A percentile compares a stretch with the other conserved stretches of the same genome.
phyloP scores from a whole-genome alignment of 2,797 vertebrate species.

The Mus caroli region DNA sequence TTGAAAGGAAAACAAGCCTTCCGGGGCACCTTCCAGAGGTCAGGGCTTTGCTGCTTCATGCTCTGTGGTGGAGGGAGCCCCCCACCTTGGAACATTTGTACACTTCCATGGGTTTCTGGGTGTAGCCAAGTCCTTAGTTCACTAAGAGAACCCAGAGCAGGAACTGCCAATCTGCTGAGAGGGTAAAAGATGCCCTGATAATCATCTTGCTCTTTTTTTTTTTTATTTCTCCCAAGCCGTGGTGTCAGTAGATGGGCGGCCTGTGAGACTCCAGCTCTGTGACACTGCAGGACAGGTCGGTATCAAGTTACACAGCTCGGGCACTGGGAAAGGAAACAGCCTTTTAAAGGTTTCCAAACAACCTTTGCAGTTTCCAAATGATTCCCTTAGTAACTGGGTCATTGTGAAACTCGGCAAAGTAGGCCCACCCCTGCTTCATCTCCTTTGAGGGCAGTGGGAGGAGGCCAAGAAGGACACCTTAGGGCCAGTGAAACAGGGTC shows the following conservation, averaged over 20 bases:
- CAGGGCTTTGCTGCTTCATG: not conserved
- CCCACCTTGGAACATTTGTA: slow-evolving; percentile 13
- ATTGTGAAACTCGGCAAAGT: not conserved
- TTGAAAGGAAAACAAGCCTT: not conserved
- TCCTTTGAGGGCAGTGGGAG: not conserved
- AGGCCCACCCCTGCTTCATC: not conserved
- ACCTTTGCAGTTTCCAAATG: slow-evolving; percentile 21
- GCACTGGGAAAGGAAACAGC: slow-evolving; percentile 15
- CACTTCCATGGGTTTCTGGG: slow-evolving; percentile 2
- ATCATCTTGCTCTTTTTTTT: slow-evolving; percentile 71
- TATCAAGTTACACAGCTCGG: slow-evolving; percentile 15
- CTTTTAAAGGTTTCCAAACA: slow-evolving; percentile 11
- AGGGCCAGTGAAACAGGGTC: not conserved
- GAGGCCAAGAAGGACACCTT: not conserved
- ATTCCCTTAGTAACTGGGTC: slow-evolving; percentile 22
- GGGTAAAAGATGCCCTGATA: slow-evolving; percentile 29
- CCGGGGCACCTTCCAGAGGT: slow-evolving; percentile 43
- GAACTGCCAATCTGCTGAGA: not conserved
- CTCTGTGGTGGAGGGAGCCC: not conserved
- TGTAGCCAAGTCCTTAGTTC: slow-evolving; percentile 41
- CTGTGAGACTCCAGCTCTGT: slow-evolving; percentile 96
- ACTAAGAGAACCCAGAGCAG: not conserved
- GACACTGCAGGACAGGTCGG: slow-evolving; percentile 98
- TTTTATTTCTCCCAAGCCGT: slow-evolving; percentile 84
- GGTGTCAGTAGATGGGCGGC: slow-evolving; percentile 96